Conservation (phyloP, 2,113 vertebrate genomes). For the Sapayoa aenigma region DNA sequence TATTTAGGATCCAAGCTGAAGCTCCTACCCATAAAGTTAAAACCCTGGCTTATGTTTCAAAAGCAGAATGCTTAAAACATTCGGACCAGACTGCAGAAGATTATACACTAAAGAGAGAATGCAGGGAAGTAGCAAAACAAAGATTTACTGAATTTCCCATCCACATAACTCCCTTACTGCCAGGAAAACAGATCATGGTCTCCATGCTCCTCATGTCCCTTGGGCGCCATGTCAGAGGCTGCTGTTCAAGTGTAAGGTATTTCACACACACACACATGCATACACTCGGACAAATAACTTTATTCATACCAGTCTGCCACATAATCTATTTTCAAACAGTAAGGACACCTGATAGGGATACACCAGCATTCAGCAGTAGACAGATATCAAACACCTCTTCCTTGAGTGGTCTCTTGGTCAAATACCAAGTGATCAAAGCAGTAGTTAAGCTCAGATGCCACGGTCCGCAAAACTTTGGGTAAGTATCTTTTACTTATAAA, state of each 20-base stretch:
- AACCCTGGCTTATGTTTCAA: accelerated
- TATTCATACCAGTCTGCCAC: not conserved
- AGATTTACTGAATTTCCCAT: not conserved
- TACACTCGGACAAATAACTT: not conserved
- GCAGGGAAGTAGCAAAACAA: not conserved
- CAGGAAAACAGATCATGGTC: accelerated
- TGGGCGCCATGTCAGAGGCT: accelerated
- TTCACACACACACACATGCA: not conserved
- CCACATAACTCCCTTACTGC: accelerated
- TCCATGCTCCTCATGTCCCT: not conserved
- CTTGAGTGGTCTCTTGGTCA: not conserved
- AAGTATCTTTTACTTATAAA: not conserved
- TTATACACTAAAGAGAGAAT: not conserved
- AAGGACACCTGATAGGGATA: not conserved
- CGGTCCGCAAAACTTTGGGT: not conserved
- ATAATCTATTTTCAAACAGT: not conserved
- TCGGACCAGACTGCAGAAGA: not conserved
- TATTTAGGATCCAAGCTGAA: not conserved
- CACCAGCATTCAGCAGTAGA: not conserved
- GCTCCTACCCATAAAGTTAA: not conserved
- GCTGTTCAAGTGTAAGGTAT: not conserved
- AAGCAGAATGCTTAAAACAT: not conserved
- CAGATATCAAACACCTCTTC: not conserved
- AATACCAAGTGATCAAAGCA: not conserved
- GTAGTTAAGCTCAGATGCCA: not conserved